Base-by-base conservation (phyloP, 2,797 vertebrate species). In the Helostoma temminkii region DNA sequence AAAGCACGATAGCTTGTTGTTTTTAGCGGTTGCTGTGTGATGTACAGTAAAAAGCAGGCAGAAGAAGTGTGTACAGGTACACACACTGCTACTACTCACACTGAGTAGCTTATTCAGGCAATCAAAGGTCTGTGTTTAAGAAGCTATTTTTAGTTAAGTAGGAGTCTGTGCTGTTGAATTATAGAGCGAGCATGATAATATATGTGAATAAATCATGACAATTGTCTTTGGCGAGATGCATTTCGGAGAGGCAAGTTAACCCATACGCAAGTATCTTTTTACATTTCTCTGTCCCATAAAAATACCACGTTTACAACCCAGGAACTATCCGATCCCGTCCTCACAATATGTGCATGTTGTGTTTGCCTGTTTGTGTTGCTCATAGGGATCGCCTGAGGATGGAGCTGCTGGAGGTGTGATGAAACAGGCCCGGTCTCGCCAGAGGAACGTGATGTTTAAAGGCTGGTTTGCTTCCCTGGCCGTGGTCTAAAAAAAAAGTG, bases 401-500 rank as follows among this genome's bases (percentile, higher is more conserved):
- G 88, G 92, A 93, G 84, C 86, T 94, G 86, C 90, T 93, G 88
- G 93, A 94, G 89, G 93, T 94, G 91, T 94, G 91, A 94, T 69
- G 82, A 80, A 81, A 74, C 72, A 48, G 62, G 43, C 67, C 81
- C 76, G 41, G 11, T 69, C 57, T 66, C 36, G 41, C 78, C 80
- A 55, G 86, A 81, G 74, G 71, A 86, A 78, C 66, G 36, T 45
- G 66, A 68, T 43, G 52, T 77, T 74, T 63, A 66, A 76, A 78
- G 75, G 74, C 80, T 75, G 71, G 71, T 73, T 63, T 16, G 72
- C 83, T 86, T 74, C 78, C 71, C 78, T 86, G 81, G 84, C 78
- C 18, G 6, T 73, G 71, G 80, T 80, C 75, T 84, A 66, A 6
- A 42, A 72, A 0, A 26, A 59, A 46, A 85, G 92, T 93, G 90